Percentiles rank a stretch among this genome's conserved stretches.
Evolutionary conservation across 92 coral and sea anemone genomes (phyloP).

Genomic region (Muricea muricata): DNA sequence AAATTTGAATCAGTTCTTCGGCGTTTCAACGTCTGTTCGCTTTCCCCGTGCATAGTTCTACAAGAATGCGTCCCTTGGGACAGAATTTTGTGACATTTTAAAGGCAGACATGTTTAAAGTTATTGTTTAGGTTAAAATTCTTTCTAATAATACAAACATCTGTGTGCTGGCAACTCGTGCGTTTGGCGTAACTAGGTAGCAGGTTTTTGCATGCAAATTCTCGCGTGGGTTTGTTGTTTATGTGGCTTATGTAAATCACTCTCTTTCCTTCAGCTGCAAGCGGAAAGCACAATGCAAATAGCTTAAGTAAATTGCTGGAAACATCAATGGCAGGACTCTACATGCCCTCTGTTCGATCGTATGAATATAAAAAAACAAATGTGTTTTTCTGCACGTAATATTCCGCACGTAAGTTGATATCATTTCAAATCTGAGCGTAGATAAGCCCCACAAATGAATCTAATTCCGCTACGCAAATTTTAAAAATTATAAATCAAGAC

Average conservation of each 20-base stretch:
- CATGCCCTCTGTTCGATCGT: no score
- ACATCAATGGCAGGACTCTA: no score
- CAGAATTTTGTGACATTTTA: no score
- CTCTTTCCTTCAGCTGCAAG: not conserved
- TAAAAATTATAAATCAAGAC: no score
- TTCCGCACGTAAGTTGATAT: no score
- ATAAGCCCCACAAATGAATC: no score
- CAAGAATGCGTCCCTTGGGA: no score
- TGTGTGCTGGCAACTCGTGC: not conserved
- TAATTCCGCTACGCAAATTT: no score
- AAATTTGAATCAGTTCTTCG: constrained; percentile 10
- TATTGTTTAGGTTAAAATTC: not conserved
- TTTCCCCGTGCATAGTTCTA: not conserved
- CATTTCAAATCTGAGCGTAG: no score
- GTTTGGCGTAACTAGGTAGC: not conserved
- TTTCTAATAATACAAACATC: not conserved
- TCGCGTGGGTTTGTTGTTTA: not conserved
- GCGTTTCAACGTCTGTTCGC: constrained; percentile 21
- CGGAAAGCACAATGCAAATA: not conserved
- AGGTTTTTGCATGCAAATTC: not conserved
- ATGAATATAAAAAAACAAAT: no score
- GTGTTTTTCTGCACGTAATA: no score
- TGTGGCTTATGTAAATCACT: not conserved
- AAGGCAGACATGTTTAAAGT: not conserved
- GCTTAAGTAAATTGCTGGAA: no score